Evolutionary conservation across 1,140 invertebrate species (phyloP).

Genomic region (Eupeodes corollae): DNA sequence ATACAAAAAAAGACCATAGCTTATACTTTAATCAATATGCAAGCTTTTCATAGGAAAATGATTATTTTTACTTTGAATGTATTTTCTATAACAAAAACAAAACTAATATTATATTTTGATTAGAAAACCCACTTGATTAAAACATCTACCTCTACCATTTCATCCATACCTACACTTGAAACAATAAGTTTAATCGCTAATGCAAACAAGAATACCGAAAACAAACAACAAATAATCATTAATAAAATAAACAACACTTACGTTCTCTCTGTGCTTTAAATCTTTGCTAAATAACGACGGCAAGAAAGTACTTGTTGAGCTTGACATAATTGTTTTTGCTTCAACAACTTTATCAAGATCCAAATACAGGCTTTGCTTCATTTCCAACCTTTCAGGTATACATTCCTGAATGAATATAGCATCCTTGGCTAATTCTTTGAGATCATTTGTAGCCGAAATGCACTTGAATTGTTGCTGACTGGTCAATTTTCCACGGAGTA

Average conservation of each 20-base stretch:
- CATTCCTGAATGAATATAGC: constrained; percentile 81
- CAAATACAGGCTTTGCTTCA: constrained; percentile 72
- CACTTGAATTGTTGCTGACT: constrained; percentile 63
- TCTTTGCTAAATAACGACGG: constrained; percentile 75
- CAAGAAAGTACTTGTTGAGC: constrained; percentile 82
- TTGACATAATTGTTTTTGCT: constrained; percentile 67
- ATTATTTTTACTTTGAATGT: too few relatives aligned
- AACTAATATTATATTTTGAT: too few relatives aligned
- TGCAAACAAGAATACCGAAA: too few relatives aligned
- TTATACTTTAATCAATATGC: too few relatives aligned
- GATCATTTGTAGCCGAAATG: constrained; percentile 57
- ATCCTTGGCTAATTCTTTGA: constrained; percentile 55
- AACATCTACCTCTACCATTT: too few relatives aligned
- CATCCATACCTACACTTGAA: too few relatives aligned
- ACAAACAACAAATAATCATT: too few relatives aligned
- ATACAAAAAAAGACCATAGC: too few relatives aligned
- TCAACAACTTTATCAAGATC: constrained; percentile 65
- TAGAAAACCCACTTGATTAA: too few relatives aligned
- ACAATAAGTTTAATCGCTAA: neutral
- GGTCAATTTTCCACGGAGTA: constrained; percentile 61
- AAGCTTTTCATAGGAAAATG: too few relatives aligned
- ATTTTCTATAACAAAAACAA: too few relatives aligned
- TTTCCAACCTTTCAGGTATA: constrained; percentile 75
- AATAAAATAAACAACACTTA: constrained; percentile 24
- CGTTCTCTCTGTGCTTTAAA: constrained; percentile 62